Evolutionary conservation across 1,140 invertebrate genomes (phyloP), one percentile per base, ranked within the genome.

Genomic region (Pinna nobilis): DNA sequence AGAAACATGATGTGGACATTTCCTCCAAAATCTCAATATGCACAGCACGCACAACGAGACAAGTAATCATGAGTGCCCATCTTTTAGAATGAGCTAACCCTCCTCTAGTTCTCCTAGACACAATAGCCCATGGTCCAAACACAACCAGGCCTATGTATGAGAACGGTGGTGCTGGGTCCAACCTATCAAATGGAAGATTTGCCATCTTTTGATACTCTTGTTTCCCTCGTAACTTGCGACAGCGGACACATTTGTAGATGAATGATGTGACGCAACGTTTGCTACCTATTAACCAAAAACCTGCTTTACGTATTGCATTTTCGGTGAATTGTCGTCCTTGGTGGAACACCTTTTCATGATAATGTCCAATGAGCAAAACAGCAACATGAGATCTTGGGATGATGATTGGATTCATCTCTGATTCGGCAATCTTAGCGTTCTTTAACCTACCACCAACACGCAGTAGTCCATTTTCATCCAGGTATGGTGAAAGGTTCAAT

Each of bases 61-160:
- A 80, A n/a, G 66, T 74, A 47, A 80, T 66, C 9, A 80, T 18
- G 20, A 76, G 13, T 7, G 61, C 78, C 63, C 50, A 80, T 41
- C 68, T 44, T 39, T 70, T 70, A 0, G 32, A 51, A 20, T 63
- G 55, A 2, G 33, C 32, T 20, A 25, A 18, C 1, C 64, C 64
- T 2, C 64, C 55, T 2, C 63, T 33, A 23, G 51, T 66, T 50
- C 33, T 51, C 4, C 70, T 39, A 9, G 63, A 60, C 2, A 66
- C 63, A 49, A 73, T 32, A 5, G 57, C 28, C 61, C 9, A 44
- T 9, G 39, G 39, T 44, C 39, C 39, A 44, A 44, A 44, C n/a
- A 44, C 39, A 44, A 11, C 61, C 65, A 44, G 9, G n/a, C 39
- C 39, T 11, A 44, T n/a, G 9, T 9, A 11, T 11, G 39, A 44